phyloP scores from a whole-genome alignment of 2,888 invertebrate species.

The Campoplex capitator region DNA sequence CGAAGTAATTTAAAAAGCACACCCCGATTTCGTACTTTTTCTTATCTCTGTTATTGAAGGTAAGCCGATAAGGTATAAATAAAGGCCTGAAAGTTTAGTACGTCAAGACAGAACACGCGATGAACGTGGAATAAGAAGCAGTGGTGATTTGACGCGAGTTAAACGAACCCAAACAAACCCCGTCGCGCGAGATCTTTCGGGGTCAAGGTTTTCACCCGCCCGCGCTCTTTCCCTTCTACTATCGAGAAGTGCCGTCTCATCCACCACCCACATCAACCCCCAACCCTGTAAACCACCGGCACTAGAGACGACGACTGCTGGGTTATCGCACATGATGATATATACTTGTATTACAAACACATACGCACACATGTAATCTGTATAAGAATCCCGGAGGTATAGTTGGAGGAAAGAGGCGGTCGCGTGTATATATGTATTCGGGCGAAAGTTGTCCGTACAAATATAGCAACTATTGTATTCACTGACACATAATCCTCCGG shows the following conservation, averaged over 20 bases:
- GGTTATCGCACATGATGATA: slow-evolving; percentile 48
- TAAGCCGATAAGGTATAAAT: background rate
- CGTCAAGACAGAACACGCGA: slow-evolving; percentile 57
- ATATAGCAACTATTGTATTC: slow-evolving; percentile 64
- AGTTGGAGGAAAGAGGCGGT: slow-evolving; percentile 46
- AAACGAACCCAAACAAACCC: slow-evolving; percentile 80
- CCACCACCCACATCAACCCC: slow-evolving; percentile 74
- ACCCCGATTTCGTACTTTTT: background rate
- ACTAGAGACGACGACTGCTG: slow-evolving; percentile 59
- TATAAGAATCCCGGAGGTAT: slow-evolving; percentile 3
- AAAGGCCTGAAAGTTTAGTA: slow-evolving; percentile 28
- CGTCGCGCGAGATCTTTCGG: slow-evolving; percentile 76
- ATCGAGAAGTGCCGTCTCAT: slow-evolving; percentile 74
- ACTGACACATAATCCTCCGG: slow-evolving; percentile 52
- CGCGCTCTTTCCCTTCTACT: slow-evolving; percentile 39
- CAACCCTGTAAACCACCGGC: slow-evolving; percentile 44
- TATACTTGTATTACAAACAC: slow-evolving; percentile 20
- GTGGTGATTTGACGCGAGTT: slow-evolving; percentile 69
- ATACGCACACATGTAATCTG: slow-evolving; percentile 3
- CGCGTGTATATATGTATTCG: slow-evolving; percentile 39
- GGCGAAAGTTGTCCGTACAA: slow-evolving; percentile 48
- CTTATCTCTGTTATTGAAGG: background rate
- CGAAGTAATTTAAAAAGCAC: background rate
- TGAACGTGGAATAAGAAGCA: slow-evolving; percentile 38
- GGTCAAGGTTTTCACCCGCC: slow-evolving; percentile 69